Base-by-base conservation (phyloP, 2,888 invertebrate genomes). In the Hydrotaea cyrtoneurina region DNA sequence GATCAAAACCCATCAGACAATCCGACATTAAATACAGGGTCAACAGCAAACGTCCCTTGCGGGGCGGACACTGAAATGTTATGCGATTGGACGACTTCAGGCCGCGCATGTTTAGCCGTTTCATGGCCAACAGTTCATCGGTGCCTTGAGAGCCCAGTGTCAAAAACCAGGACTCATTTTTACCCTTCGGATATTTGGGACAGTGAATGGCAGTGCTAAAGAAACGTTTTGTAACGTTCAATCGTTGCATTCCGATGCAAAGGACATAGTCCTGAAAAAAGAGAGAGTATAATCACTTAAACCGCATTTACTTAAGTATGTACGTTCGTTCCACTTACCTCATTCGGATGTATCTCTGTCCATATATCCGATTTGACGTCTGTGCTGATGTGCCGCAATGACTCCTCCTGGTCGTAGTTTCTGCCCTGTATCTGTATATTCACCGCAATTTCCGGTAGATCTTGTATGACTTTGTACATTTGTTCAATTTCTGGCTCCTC, bases 151-250 rank as follows among this genome's bases (percentile, higher is more conserved):
- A 94, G 1, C 98, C 98, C 10, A 99, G 93, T 0, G 98, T 94
- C 1, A 98, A 90, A 92, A 99, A 96, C 99, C 99, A 99, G 78
- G 98, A 97, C 91, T 99, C 99, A 90, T 97, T 97, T 93, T 99
- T 99, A 50, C 96, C 95, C 91, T 98, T 98, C 0, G 97, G 96
- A 93, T 98, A 99, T 85, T 95, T 95, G 0, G 97, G 96, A 83
- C 97, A 96, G 84, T 95, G 93, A n/a, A 96, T 96, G 19, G 95
- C 95, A 23, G 82, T 83, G 78, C 77, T 85, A 39, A 80, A 84
- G n/a, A 83, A 64, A 74, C 93, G 93, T 46, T 93, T 92, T 7
- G 31, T 4, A 66, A 94, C 93, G 89, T 94, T 93, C 3, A 88
- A 76, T 50, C 95, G 93, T 46, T 91, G 92, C 87, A 94, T 91